A percentile compares a stretch with the other conserved stretches of the same genome.
Conservation (phyloP, 2,888 invertebrate genomes). For the Polydesmus complanatus region DNA sequence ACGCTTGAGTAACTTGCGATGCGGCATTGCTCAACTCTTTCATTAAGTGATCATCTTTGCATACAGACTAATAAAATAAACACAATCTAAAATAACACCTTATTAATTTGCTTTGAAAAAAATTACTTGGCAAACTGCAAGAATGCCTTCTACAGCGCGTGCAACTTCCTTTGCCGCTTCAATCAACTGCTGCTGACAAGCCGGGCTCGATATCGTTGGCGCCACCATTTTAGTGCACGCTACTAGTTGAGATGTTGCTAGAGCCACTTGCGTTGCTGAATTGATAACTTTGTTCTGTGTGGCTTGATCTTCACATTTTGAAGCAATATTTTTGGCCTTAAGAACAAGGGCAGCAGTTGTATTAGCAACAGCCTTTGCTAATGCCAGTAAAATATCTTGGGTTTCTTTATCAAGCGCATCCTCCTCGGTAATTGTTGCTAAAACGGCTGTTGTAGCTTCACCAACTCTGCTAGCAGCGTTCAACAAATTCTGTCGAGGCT, state of each 20-base stretch:
- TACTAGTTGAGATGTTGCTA: slow-evolving; percentile 93
- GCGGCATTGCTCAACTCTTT: slow-evolving; percentile 70
- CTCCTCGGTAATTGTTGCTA: slow-evolving; percentile 84
- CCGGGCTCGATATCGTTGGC: slow-evolving; percentile 42
- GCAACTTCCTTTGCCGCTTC: slow-evolving; percentile 88
- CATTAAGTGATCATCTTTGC: slow-evolving; percentile 50
- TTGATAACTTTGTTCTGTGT: slow-evolving; percentile 78
- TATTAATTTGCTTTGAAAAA: neutral
- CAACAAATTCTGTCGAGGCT: slow-evolving; percentile 80
- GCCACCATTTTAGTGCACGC: slow-evolving; percentile 73
- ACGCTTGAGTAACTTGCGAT: slow-evolving; percentile 67
- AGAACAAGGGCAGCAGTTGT: slow-evolving; percentile 91
- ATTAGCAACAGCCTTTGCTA: slow-evolving; percentile 96
- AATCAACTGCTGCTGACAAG: slow-evolving; percentile 71
- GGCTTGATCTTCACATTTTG: slow-evolving; percentile 61
- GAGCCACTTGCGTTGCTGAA: slow-evolving; percentile 89
- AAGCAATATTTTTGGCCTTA: slow-evolving; percentile 91
- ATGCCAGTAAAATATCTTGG: slow-evolving; percentile 70
- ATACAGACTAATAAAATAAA: slow-evolving; percentile 40
- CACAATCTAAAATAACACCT: neutral
- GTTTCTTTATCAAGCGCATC: slow-evolving; percentile 40
- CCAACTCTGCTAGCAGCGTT: slow-evolving; percentile 93
- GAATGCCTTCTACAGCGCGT: slow-evolving; percentile 75
- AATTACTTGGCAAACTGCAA: slow-evolving; percentile 55
- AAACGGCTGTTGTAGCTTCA: slow-evolving; percentile 85